Evolutionary conservation across 2,113 vertebrate species (phyloP), one percentile per base, ranked within the genome.

Genomic region (Heterotis niloticus): DNA sequence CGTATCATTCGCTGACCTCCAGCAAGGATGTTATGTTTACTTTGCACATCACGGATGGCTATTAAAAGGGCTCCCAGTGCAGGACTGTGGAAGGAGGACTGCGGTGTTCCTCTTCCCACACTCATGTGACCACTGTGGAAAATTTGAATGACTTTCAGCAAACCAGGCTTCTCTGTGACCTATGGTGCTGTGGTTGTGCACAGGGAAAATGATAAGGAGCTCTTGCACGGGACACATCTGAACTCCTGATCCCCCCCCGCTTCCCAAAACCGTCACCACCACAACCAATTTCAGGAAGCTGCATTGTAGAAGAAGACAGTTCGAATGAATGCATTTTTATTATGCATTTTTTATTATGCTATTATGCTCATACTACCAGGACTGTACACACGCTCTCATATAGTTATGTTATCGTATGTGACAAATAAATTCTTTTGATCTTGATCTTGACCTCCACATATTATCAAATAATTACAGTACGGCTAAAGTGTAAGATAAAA

Each of bases 1-100:
- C 23, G 12, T 29, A 78, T 28, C 67, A 71, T 70, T 44, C 26
- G 60, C 60, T 23, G 26, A 78, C 68, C 65, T 57, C 64, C 17
- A 4, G 44, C 52, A 14, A 26, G 29, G 51, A 24, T 28, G 24
- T 29, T 69, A 24, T 56, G 76, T 69, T 52, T 24, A 52, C 52
- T 51, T 26, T 5, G 1, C 57, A 64, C 18, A 26, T 59, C 65
- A 29, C 65, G 16, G 20, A 24, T 65, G 29, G 75, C 60, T 62
- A 17, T 51, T 44, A 56, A 74, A 74, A 74, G 24, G 52, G n/a
- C 10, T 57, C 11, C 10, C 17, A 23, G 17, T 16, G n/a, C 23
- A n/a, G 57, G 23, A 44, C 34, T 7, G 29, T 44, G 62, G 62
- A 16, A 10, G 75, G 18, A 44, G 7, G 76, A 51, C 12, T 1